These are phyloP conservation scores for Columba livia DNA, from an alignment of 2,113 vertebrate genomes.

Conservation along the genomic window DNA sequence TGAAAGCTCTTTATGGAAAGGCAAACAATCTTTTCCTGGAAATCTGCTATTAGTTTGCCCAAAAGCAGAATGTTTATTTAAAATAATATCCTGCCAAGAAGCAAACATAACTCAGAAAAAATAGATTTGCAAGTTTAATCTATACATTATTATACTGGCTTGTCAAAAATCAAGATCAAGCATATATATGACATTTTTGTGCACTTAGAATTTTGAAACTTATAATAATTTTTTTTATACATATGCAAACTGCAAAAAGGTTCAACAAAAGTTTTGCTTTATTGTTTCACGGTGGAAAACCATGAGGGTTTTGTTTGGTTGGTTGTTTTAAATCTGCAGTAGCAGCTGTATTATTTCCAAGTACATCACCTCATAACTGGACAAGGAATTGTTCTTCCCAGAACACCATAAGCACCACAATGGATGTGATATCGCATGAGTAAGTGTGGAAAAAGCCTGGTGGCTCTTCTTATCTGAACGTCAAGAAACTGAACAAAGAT, in stretches of 20 bases:
- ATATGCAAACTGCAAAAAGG: not conserved
- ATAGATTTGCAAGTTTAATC: conserved; percentile 23
- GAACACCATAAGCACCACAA: not conserved
- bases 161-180: conserved; percentile 3
- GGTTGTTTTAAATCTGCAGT: not conserved
- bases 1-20: conserved; percentile 5
- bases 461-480: not conserved
- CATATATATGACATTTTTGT: not conserved
- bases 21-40: conserved; percentile 8
- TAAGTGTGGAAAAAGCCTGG: not conserved
- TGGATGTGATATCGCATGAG: not conserved
- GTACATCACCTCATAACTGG: not conserved
- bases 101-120: not conserved
- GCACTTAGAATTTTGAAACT: not conserved
- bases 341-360: not conserved
- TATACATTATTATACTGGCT: not conserved
- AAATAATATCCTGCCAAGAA: conserved; percentile 5
- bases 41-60: conserved; percentile 32
- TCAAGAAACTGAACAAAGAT: conserved; percentile 36
- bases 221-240: not conserved
- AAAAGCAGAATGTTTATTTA: conserved; percentile 39
- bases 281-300: not conserved
- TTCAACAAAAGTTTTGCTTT: not conserved
- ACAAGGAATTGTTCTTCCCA: not conserved
- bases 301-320: not conserved